Percentiles rank a stretch among this genome's conserved stretches.
Evolutionary conservation across 2,888 invertebrate genomes (phyloP).

Genomic region (Macrosoma leucophasiata): DNA sequence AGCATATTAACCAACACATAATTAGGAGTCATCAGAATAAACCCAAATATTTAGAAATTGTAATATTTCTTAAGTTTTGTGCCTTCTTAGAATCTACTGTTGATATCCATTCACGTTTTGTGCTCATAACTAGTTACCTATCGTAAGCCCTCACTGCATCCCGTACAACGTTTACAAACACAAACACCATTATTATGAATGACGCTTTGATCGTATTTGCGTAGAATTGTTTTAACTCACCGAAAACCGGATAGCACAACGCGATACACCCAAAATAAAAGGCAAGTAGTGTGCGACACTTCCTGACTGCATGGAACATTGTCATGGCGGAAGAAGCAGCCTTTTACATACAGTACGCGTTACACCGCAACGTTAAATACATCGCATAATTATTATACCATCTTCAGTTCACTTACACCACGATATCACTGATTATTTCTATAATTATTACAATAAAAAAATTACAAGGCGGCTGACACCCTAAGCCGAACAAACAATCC

Average conservation of each 20-base stretch:
- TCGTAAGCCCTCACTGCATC: no score
- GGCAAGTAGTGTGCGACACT: conserved; percentile 55
- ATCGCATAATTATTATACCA: conserved; percentile 56
- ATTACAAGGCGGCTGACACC: conserved; percentile 68
- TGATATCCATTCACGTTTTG: no score
- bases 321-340: conserved; percentile 67
- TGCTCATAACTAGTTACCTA: no score
- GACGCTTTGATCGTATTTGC: no score
- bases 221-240: conserved; percentile 45
- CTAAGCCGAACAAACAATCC: conserved; percentile 73
- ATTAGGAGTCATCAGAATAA: no score
- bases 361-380: conserved; percentile 44
- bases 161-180: no score
- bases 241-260: conserved; percentile 56
- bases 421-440: conserved; percentile 53
- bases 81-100: no score
- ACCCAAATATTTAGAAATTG: no score
- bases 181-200: no score
- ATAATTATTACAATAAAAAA: conserved; percentile 55
- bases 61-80: no score
- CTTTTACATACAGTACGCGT: conserved; percentile 51
- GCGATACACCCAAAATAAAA: conserved; percentile 64
- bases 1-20: no score
- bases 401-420: conserved; percentile 50
- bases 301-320: conserved; percentile 59